phyloP scores from a whole-genome alignment of 2,888 invertebrate species.

The Drosophila kanekoi region DNA sequence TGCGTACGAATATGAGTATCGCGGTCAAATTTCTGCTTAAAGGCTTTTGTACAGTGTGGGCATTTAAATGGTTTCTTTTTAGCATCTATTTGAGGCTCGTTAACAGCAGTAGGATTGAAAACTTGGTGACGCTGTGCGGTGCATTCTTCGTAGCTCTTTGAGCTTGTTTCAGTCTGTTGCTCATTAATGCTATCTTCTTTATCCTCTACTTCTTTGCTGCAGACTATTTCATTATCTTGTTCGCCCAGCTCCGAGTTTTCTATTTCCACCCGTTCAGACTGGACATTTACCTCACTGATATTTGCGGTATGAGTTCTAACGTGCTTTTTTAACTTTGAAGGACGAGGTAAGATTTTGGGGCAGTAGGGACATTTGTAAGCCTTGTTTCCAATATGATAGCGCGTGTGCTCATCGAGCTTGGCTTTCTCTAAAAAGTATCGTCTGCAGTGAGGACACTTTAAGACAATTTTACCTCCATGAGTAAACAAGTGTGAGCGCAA shows the following conservation, averaged over 20 bases:
- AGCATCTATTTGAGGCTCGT: neutral
- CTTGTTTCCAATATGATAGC: slow-evolving; percentile 31
- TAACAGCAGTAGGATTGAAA: too few relatives aligned
- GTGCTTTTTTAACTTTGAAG: too few relatives aligned
- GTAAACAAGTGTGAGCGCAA: slow-evolving; percentile 41
- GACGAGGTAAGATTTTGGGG: too few relatives aligned
- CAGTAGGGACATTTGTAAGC: slow-evolving; percentile 18
- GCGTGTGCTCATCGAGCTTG: slow-evolving; percentile 35
- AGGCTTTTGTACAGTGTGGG: slow-evolving; percentile 31
- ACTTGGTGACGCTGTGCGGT: neutral
- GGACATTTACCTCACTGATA: neutral
- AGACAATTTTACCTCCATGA: slow-evolving; percentile 41
- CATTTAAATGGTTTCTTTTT: slow-evolving; percentile 31
- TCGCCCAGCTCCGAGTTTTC: slow-evolving; percentile 29
- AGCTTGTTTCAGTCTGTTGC: neutral
- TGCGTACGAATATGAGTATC: slow-evolving; percentile 36
- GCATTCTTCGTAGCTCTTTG: neutral
- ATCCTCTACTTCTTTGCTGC: slow-evolving; percentile 29
- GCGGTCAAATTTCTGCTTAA: slow-evolving; percentile 23
- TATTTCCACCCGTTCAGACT: slow-evolving; percentile 30
- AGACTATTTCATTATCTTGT: slow-evolving; percentile 28
- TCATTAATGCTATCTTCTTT: neutral
- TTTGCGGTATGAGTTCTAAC: too few relatives aligned
- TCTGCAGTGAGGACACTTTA: slow-evolving; percentile 45
- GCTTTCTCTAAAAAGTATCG: slow-evolving; percentile 35